Percentiles rank a stretch among this genome's conserved stretches.
These are phyloP conservation scores for Etheostoma perlongum DNA, from an alignment of 2,797 vertebrate genomes.

Conservation along the genomic window DNA sequence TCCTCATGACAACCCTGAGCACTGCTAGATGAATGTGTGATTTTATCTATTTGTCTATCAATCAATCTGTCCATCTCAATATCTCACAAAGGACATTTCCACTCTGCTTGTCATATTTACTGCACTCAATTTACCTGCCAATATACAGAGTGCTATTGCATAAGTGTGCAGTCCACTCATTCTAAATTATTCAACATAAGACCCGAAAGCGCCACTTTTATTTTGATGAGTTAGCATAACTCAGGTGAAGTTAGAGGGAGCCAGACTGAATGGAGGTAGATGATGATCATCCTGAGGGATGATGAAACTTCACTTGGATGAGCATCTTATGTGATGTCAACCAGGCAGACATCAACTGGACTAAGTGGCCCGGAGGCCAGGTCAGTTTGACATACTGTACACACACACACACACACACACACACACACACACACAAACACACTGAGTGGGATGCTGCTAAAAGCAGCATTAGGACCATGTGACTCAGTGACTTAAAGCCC, in stretches of 20 bases:
- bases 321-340: constrained; percentile 46
- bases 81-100: constrained; percentile 1
- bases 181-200: constrained; percentile 65
- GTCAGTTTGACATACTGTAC: not conserved
- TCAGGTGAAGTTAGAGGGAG: constrained; percentile 36
- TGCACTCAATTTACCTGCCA: constrained; percentile 57
- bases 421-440: constrained; percentile 1
- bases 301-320: constrained; percentile 47
- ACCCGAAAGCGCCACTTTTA: constrained; percentile 52
- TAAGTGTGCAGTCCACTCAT: constrained; percentile 60
- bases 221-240: constrained; percentile 69
- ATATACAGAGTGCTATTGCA: constrained; percentile 60
- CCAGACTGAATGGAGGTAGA: constrained; percentile 21
- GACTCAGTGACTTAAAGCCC: constrained; percentile 37
- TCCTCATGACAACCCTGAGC: not conserved
- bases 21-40: not conserved
- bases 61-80: not conserved
- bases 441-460: constrained; percentile 31
- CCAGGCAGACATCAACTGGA: constrained; percentile 41
- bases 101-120: constrained; percentile 28
- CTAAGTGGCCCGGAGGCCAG: constrained; percentile 42
- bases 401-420: constrained; percentile 22
- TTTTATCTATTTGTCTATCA: not conserved
- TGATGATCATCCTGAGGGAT: not conserved
- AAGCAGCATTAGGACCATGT: constrained; percentile 50